Percentiles rank a stretch among this genome's conserved stretches.
Evolutionary conservation across 2,888 invertebrate genomes (phyloP).

Genomic region (Metellina segmentata): DNA sequence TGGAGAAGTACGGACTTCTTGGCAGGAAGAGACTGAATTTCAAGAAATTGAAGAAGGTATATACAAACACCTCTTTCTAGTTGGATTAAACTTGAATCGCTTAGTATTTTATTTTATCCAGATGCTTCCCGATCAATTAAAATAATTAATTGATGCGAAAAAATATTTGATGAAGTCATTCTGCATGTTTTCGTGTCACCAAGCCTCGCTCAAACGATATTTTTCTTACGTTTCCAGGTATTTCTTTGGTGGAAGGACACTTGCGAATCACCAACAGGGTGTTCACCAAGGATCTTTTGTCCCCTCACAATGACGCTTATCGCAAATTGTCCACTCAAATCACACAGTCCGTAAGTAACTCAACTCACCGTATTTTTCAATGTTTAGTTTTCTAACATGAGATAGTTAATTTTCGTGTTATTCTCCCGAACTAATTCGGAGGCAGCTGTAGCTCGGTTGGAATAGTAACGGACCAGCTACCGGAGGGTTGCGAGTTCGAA

Average conservation of each 20-base stretch:
- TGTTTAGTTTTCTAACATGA: too few relatives aligned
- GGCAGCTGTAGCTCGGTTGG: too few relatives aligned
- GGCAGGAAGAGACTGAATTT: slow-evolving; percentile 38
- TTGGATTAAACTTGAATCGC: too few relatives aligned
- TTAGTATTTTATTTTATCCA: too few relatives aligned
- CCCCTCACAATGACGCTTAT: slow-evolving; percentile 46
- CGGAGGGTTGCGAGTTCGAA: too few relatives aligned
- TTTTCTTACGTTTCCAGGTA: slow-evolving; percentile 52
- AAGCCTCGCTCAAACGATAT: background rate
- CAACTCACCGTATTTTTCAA: too few relatives aligned
- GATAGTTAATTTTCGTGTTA: too few relatives aligned
- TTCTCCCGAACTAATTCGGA: too few relatives aligned
- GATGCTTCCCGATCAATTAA: background rate
- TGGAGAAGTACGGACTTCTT: slow-evolving; percentile 46
- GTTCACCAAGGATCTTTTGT: slow-evolving; percentile 60
- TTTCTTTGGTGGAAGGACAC: slow-evolving; percentile 72
- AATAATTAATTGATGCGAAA: background rate
- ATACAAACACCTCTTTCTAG: background rate
- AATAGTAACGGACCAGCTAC: too few relatives aligned
- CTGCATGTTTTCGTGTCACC: background rate
- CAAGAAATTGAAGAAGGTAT: slow-evolving; percentile 67
- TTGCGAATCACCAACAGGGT: slow-evolving; percentile 75
- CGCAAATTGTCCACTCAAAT: slow-evolving; percentile 63
- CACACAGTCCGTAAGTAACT: slow-evolving; percentile 69
- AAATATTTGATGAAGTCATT: background rate